Evolutionary conservation across 2,888 invertebrate species (phyloP).

Genomic region (Diogma glabrata): DNA sequence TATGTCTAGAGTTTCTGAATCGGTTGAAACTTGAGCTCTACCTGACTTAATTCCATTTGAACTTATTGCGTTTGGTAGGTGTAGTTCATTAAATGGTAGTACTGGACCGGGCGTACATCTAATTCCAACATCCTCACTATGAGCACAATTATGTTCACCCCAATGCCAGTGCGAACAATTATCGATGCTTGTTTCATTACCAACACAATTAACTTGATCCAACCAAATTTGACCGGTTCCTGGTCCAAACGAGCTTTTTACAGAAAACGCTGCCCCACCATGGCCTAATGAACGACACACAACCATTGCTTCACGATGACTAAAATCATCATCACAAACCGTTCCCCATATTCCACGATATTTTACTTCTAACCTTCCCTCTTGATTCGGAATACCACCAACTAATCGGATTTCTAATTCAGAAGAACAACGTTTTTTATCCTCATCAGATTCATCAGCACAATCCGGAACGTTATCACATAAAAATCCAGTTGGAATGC

Average conservation of each 20-base stretch:
- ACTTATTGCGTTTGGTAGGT: not conserved
- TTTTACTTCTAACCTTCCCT: conserved; percentile 60
- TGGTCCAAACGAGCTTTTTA: conserved; percentile 30
- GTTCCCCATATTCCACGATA: conserved; percentile 63
- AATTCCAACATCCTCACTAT: conserved; percentile 59
- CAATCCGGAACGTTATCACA: conserved; percentile 56
- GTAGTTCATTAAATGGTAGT: not conserved
- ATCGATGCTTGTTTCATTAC: conserved; percentile 51
- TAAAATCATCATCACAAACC: conserved; percentile 68
- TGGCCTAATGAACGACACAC: conserved; percentile 47
- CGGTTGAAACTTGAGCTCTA: not conserved
- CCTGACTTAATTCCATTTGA: not conserved
- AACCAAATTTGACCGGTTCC: conserved; percentile 57
- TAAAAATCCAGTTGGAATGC: conserved; percentile 48
- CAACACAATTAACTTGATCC: conserved; percentile 54
- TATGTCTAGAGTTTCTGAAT: not conserved
- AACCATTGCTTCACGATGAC: conserved; percentile 49
- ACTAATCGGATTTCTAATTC: conserved; percentile 46
- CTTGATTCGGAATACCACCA: conserved; percentile 41
- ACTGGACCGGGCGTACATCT: conserved; percentile 26
- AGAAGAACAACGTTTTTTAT: conserved; percentile 41
- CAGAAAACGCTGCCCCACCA: conserved; percentile 37
- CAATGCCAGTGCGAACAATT: conserved; percentile 53
- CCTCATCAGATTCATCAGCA: conserved; percentile 52
- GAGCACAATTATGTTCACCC: conserved; percentile 60